phyloP scores from a whole-genome alignment of 2,113 vertebrate species.

The Neodon shergylaensis region DNA sequence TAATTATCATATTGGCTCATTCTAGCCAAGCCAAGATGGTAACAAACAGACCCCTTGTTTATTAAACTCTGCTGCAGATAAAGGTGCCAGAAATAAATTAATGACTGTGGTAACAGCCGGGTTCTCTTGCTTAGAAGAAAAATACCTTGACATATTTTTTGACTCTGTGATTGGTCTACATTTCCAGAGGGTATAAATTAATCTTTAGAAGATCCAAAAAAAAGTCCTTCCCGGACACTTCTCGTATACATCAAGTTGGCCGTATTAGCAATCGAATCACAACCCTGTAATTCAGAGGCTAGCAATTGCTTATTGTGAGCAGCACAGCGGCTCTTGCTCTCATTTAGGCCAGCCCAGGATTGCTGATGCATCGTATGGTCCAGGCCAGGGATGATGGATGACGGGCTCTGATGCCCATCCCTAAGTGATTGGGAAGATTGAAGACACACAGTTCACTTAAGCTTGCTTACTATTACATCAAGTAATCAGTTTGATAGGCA shows the following conservation, averaged over 20 bases:
- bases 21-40: conserved; percentile 70
- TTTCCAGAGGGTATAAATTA: conserved; percentile 89
- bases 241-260: conserved; percentile 87
- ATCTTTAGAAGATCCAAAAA: conserved; percentile 85
- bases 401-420: conserved; percentile 90
- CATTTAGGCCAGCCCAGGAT: conserved; percentile 88
- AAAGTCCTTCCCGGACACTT: conserved; percentile 81
- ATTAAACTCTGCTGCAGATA: conserved; percentile 82
- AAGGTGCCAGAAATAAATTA: conserved; percentile 85
- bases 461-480: conserved; percentile 91
- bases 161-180: conserved; percentile 86
- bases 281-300: conserved; percentile 88
- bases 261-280: conserved; percentile 89
- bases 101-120: conserved; percentile 76
- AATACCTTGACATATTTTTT: conserved; percentile 88
- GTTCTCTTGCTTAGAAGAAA: conserved; percentile 86
- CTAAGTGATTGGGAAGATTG: conserved; percentile 97
- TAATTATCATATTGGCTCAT: conserved; percentile 41
- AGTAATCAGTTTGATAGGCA: conserved; percentile 92
- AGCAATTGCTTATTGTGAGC: conserved; percentile 89
- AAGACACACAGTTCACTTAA: conserved; percentile 96
- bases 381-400: conserved; percentile 94
- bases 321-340: conserved; percentile 86
- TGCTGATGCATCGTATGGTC: conserved; percentile 93
- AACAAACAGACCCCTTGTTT: conserved; percentile 77